Evolutionary conservation across 2,113 vertebrate genomes (phyloP).

Genomic region (Zosterops hypoxanthus): DNA sequence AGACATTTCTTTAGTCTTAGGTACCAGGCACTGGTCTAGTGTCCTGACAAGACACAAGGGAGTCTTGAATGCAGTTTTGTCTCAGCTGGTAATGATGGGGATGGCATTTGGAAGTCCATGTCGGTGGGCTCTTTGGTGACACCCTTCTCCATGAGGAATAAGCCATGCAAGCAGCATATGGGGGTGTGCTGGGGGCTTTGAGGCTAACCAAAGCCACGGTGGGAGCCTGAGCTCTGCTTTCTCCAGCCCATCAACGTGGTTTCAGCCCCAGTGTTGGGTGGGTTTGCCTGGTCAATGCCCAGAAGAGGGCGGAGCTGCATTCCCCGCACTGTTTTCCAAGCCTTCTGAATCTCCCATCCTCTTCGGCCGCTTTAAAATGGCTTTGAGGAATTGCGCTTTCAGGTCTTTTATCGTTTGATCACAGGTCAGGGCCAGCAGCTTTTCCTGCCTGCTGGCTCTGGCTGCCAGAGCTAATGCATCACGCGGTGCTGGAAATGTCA

Average conservation of each 20-base stretch:
- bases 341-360: not conserved
- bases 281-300: not conserved
- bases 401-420: not conserved
- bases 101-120: not conserved
- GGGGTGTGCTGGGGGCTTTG: not conserved
- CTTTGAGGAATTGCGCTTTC: conserved; percentile 37
- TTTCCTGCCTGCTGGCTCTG: conserved; percentile 24
- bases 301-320: not conserved
- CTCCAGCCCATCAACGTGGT: not conserved
- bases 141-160: not conserved
- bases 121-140: fast-evolving
- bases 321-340: not conserved
- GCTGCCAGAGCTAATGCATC: conserved; percentile 38
- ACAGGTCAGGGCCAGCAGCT: not conserved
- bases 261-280: not conserved
- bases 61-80: not conserved
- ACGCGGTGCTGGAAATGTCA: not conserved
- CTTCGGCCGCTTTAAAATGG: not conserved
- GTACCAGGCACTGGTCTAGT: not conserved
- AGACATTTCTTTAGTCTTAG: not conserved
- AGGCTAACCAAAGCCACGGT: not conserved
- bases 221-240: not conserved
- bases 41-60: not conserved
- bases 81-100: not conserved
- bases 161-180: not conserved